Evolutionary conservation across 1,140 invertebrate species (phyloP).

Genomic region (Archivesica marissinica): DNA sequence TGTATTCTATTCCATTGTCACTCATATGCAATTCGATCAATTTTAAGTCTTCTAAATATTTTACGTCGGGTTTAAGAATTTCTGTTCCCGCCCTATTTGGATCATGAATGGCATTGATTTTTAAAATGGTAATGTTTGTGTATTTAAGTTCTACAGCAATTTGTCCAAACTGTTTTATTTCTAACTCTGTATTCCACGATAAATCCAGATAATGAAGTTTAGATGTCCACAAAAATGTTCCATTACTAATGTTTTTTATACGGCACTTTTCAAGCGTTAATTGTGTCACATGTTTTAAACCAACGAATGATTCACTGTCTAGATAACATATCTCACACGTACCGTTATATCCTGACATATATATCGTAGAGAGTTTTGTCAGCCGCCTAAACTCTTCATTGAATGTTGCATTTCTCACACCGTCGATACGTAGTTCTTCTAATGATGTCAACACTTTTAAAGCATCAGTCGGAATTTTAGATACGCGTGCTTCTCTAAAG

Average conservation of each 20-base stretch:
- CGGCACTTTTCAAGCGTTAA: conserved; percentile 17
- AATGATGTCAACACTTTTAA: not conserved
- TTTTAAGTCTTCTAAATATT: conserved; percentile 7
- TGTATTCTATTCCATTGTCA: conserved; percentile 36
- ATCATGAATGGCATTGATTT: conserved; percentile 30
- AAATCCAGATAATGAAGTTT: conserved; percentile 22
- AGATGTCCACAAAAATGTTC: not conserved
- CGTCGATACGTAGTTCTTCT: conserved; percentile 20
- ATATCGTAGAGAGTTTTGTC: conserved; percentile 18
- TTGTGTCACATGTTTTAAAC: conserved; percentile 1
- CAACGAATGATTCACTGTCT: conserved; percentile 12
- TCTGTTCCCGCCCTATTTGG: conserved; percentile 29
- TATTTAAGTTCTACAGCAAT: not conserved
- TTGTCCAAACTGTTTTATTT: conserved; percentile 6
- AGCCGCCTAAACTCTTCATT: not conserved
- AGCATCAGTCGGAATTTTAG: not conserved
- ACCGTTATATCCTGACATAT: not conserved
- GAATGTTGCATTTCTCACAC: not conserved
- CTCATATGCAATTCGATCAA: conserved; percentile 42
- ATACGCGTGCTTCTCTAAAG: not conserved
- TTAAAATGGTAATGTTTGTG: conserved; percentile 18
- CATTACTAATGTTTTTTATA: not conserved
- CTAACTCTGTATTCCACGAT: conserved; percentile 29
- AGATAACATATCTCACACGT: conserved; percentile 15
- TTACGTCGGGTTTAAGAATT: not conserved